Percentiles rank a stretch among this genome's conserved stretches.
Evolutionary conservation across 2,797 vertebrate genomes (phyloP).

Genomic region (Sebastes elongatus): DNA sequence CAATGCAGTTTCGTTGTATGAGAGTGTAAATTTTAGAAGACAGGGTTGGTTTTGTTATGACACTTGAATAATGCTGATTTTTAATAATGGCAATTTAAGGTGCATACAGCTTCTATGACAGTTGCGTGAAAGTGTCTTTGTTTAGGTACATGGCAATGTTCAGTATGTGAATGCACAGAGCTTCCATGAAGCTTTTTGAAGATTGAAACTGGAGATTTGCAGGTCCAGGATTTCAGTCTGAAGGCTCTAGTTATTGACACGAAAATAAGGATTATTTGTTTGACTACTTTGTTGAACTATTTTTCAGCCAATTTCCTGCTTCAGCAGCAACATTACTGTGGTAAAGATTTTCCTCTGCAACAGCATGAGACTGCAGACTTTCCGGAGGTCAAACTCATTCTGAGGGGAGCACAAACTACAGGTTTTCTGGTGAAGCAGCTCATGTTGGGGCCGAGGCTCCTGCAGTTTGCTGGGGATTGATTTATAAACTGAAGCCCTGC

Average conservation of each 20-base stretch:
- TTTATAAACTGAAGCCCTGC: background rate
- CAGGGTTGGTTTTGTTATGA: background rate
- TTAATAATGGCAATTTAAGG: background rate
- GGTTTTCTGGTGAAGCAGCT: background rate
- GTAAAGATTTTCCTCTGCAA: background rate
- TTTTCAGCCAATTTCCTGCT: background rate
- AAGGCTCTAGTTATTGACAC: background rate
- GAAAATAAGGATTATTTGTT: background rate
- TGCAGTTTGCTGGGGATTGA: background rate
- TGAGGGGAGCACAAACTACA: background rate
- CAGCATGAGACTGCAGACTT: background rate
- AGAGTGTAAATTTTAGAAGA: accelerated
- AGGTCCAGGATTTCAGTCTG: background rate
- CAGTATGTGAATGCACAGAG: background rate
- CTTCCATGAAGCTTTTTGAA: background rate
- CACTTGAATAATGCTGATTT: background rate
- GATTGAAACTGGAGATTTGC: background rate
- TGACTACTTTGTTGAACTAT: background rate
- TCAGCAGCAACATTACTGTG: background rate
- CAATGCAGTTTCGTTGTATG: too few species aligned
- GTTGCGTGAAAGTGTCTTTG: background rate
- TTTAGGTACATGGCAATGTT: too few species aligned
- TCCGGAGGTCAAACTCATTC: constrained; percentile 27
- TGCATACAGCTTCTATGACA: background rate
- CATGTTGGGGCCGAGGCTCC: background rate